Conservation (phyloP, 2,113 vertebrate genomes). For the Zosterops borbonicus region DNA sequence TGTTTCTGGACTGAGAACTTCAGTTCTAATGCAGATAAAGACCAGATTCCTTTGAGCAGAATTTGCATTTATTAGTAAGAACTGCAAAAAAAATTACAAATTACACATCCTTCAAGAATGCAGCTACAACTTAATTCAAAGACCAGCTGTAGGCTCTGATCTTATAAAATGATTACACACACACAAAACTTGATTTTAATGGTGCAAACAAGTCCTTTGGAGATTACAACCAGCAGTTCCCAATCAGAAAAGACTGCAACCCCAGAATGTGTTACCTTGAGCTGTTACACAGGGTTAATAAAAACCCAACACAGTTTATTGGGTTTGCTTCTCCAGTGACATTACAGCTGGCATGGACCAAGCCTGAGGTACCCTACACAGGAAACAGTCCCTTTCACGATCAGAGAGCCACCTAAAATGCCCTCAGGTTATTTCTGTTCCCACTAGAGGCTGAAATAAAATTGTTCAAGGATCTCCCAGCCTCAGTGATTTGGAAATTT, state of each 20-base stretch:
- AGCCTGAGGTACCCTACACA: not conserved
- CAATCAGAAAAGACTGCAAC: not conserved
- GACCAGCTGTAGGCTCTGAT: conserved; percentile 25
- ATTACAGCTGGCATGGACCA: not conserved
- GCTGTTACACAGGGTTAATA: not conserved
- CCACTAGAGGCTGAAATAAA: not conserved
- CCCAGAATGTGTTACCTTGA: not conserved
- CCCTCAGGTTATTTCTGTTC: not conserved
- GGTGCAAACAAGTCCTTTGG: not conserved
- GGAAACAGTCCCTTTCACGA: not conserved
- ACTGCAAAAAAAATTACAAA: not conserved
- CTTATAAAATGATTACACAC: not conserved
- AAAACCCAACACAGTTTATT: not conserved
- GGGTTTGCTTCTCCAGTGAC: not conserved
- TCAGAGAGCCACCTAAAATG: not conserved
- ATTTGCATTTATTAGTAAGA: not conserved
- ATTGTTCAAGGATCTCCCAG: not conserved
- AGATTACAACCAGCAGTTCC: not conserved
- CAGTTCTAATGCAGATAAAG: not conserved
- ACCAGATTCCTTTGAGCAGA: not conserved
- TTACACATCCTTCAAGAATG: not conserved
- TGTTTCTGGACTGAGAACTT: not conserved
- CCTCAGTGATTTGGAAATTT: not conserved
- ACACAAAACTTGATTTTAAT: conserved; percentile 9
- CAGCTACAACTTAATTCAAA: not conserved